Evolutionary conservation across 1,140 invertebrate genomes (phyloP).

Genomic region (Zaprionus lachaisei): DNA sequence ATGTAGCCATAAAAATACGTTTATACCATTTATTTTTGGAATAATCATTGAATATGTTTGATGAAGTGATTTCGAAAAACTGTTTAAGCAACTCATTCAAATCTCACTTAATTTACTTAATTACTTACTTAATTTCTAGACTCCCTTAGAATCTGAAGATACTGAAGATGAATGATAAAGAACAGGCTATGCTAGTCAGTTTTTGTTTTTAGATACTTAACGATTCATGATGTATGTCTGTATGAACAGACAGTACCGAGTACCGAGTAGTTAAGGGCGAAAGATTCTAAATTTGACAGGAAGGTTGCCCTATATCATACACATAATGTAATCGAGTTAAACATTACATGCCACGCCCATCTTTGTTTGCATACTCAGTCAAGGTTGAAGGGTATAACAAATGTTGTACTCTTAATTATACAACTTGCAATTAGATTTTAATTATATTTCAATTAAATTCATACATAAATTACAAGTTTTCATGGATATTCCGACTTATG

Average conservation of each 20-base stretch:
- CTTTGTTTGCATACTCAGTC: no score
- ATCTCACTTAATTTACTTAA: neutral
- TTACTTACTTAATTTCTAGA: neutral
- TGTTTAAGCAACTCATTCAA: neutral
- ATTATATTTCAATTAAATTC: no score
- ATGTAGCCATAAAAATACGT: conserved; percentile 11
- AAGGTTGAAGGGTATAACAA: no score
- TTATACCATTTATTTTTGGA: neutral
- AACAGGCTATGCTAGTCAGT: no score
- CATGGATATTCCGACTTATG: neutral
- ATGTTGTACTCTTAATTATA: no score
- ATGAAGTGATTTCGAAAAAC: neutral
- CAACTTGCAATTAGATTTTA: neutral
- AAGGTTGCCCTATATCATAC: neutral
- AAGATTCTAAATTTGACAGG: neutral
- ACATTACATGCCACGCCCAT: neutral
- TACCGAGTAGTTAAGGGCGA: neutral
- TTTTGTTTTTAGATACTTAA: no score
- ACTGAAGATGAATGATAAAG: neutral
- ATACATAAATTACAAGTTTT: neutral
- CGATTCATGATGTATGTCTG: no score
- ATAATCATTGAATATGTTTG: neutral
- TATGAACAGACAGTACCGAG: no score
- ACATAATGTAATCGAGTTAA: neutral
- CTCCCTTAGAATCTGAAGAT: neutral